Evolutionary conservation across 2,888 invertebrate species (phyloP).

Genomic region (Hetaerina titia): DNA sequence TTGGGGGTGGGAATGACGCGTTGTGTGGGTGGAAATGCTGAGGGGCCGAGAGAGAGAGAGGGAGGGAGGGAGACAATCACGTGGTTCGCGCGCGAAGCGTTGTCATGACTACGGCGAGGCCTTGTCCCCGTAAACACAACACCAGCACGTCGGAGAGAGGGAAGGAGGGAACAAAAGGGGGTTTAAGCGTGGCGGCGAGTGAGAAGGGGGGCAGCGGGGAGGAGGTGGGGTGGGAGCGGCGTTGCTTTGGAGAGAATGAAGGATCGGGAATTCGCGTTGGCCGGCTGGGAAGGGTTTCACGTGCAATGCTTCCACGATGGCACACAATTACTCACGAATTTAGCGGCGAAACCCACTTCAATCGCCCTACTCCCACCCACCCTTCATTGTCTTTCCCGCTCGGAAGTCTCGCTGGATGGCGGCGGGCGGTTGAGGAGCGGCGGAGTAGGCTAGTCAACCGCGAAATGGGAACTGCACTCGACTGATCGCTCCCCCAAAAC

Average conservation of each 20-base stretch:
- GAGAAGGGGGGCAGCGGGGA: neutral
- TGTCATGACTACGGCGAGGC: constrained; percentile 49
- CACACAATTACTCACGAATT: constrained; percentile 7
- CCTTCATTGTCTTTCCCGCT: too few relatives aligned
- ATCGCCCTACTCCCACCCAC: neutral
- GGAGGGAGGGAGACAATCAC: constrained; percentile 8
- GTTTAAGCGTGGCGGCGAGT: too few relatives aligned
- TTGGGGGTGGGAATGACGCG: too few relatives aligned
- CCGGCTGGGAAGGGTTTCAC: neutral
- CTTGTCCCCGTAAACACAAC: constrained; percentile 52
- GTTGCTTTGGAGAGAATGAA: neutral
- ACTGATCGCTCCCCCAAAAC: neutral
- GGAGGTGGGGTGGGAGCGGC: neutral
- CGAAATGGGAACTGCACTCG: neutral
- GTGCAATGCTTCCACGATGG: neutral
- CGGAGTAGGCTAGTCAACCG: neutral
- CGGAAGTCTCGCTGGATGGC: too few relatives aligned
- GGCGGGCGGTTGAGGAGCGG: neutral
- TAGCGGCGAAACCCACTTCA: neutral
- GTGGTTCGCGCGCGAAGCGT: constrained; percentile 39
- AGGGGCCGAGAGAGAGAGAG: neutral
- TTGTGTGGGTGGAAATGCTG: neutral
- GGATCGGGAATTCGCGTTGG: neutral
- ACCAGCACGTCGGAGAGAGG: neutral
- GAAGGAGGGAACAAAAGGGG: neutral